Base-by-base conservation (phyloP, 1,140 invertebrate genomes). In the Zophobas atratus region DNA sequence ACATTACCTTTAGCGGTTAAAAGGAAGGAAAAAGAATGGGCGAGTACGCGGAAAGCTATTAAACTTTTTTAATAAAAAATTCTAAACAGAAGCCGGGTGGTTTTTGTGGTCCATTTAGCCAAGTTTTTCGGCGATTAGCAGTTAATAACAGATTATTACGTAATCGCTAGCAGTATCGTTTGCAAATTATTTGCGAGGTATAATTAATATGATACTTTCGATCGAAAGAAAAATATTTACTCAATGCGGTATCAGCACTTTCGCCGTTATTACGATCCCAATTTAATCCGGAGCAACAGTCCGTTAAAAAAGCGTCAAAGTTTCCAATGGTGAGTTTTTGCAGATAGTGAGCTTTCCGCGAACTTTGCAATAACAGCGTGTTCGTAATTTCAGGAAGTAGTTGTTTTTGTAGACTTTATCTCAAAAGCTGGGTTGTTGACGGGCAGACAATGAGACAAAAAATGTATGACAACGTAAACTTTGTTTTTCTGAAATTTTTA, bases 131-230 rank as follows among this genome's bases (percentile, higher is more conserved):
- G 43, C 20, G 3, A 6, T 51, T 51, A 51, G 43, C 43, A 51
- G 2, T 51, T 51, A 51, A 20, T 20, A 20, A 4, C 4, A 51
- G 20, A 46, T 46, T 3, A 51, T 51, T 51, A 51, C n/a, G 49
- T 20, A 6, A n/a, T 3, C 49, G 20, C 2, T 20, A 51, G 49
- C 6, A 51, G 20, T 20, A 51, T 51, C 49, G n/a, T 51, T 51
- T 51, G 49, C n/a, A 51, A 51, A 51, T 51, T n/a, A 51, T 51
- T 51, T 51, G 6, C 2, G 4, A 51, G 49, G 20, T 4, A 51
- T 51, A 20, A 51, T 51, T 51, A 51, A 51, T 51, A 51, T 20
- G n/a, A 51, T 20, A 51, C 49, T 51, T 20, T 51, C 49, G 6
- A 4, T 51, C 49, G 20, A n/a, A 46, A 20, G 20, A 20, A 6